These are phyloP conservation scores for Pterobdella sp. DNA, from an alignment of 2,888 invertebrate species.

Conservation along the genomic window DNA sequence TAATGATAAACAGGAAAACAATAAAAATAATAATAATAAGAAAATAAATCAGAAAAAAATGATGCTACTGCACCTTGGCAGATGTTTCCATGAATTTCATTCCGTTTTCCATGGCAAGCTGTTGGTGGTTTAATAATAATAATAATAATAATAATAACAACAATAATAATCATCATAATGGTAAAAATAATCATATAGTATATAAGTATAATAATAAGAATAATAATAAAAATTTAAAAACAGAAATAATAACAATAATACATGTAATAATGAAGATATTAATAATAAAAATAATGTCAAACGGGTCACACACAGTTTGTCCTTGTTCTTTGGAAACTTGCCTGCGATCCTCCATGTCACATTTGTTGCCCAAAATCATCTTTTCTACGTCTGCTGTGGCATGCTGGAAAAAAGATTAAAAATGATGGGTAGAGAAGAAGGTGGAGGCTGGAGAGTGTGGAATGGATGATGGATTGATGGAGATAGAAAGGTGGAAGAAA, in stretches of 20 bases:
- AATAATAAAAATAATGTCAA: too few species aligned
- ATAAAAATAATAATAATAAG: neutral
- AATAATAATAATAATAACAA: too few species aligned
- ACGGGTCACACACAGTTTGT: constrained; percentile 59
- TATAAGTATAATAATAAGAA: too few species aligned
- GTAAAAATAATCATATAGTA: too few species aligned
- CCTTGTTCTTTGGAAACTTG: constrained; percentile 92
- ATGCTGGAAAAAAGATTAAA: too few species aligned
- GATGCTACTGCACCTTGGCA: constrained; percentile 62
- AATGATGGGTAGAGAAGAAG: too few species aligned
- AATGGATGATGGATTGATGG: neutral
- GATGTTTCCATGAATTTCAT: constrained; percentile 99
- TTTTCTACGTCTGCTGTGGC: constrained; percentile 97
- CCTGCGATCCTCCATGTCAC: constrained; percentile 89
- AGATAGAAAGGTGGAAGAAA: neutral
- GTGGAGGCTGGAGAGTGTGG: too few species aligned
- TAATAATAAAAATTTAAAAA: too few species aligned
- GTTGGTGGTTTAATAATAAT: too few species aligned
- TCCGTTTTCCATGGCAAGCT: constrained; percentile 91
- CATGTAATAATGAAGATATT: too few species aligned
- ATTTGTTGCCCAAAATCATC: constrained; percentile 95
- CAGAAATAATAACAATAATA: too few species aligned
- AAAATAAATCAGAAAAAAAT: neutral
- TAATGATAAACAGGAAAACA: neutral
- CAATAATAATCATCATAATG: too few species aligned